Evolutionary conservation across 2,888 invertebrate genomes (phyloP).

Genomic region (Perizoma affinitatum): DNA sequence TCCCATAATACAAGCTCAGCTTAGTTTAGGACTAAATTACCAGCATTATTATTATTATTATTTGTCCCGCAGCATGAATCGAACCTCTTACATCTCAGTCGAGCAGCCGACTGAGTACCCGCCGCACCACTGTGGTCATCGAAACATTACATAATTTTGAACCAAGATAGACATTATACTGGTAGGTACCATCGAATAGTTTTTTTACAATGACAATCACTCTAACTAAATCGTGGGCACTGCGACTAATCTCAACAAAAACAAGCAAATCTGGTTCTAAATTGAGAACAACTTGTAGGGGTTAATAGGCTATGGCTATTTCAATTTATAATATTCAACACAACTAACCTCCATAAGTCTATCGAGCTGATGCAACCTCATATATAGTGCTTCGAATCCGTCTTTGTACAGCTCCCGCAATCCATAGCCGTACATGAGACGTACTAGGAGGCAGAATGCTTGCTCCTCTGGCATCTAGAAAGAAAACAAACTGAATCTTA

Average conservation of each 20-base stretch:
- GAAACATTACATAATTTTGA: not conserved
- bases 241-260: no score
- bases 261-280: no score
- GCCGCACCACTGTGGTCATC: not conserved
- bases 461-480: slow-evolving; percentile 99
- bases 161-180: not conserved
- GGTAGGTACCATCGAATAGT: no score
- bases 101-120: no score
- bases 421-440: slow-evolving; percentile 98
- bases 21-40: no score
- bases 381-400: slow-evolving; percentile 97
- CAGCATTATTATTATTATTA: not conserved
- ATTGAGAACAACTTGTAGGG: no score
- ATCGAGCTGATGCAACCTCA: slow-evolving; percentile 97
- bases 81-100: not conserved
- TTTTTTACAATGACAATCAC: no score
- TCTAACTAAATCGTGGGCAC: no score
- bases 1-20: no score
- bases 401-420: slow-evolving; percentile 97
- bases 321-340: no score
- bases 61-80: no score
- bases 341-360: slow-evolving; percentile 92
- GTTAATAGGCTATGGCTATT: no score
- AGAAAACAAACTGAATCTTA: slow-evolving; percentile 42
- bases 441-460: slow-evolving; percentile 98